Conservation (phyloP, 1,140 invertebrate genomes). For the Batillaria attramentaria region DNA sequence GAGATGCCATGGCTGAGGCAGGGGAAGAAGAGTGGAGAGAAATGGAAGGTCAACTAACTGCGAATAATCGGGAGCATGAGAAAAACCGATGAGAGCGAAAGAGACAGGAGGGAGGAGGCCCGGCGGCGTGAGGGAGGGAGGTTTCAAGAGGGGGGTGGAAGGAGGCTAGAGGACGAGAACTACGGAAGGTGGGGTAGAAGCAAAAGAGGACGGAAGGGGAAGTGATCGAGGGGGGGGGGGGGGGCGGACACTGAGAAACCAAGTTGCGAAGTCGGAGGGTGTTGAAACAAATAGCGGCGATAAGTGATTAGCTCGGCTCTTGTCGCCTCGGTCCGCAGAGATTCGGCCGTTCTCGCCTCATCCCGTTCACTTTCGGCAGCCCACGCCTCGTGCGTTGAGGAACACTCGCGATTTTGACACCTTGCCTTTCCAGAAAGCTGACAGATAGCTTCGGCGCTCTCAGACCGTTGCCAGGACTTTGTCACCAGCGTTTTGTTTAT, state of each 20-base stretch:
- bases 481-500: background rate
- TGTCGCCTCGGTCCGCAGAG: slow-evolving; percentile 34
- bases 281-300: slow-evolving; percentile 33
- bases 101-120: background rate
- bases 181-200: background rate
- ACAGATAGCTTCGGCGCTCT: background rate
- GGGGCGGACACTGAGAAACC: background rate
- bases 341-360: slow-evolving; percentile 29
- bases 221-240: background rate
- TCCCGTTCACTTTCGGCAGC: slow-evolving; percentile 20
- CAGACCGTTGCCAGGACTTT: background rate
- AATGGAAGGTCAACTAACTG: background rate
- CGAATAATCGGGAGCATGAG: too few relatives aligned
- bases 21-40: background rate
- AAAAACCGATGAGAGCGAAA: background rate
- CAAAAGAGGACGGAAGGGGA: background rate
- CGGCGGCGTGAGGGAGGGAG: background rate
- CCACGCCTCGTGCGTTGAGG: background rate
- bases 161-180: background rate
- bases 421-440: background rate
- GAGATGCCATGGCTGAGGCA: background rate
- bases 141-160: background rate
- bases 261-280: too few relatives aligned
- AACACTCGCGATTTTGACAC: slow-evolving; percentile 17
- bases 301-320: slow-evolving; percentile 35